Percentiles rank a stretch among this genome's conserved stretches.
phyloP scores from a whole-genome alignment of 2,113 vertebrate species.

The Ptychochromis oligacanthus region DNA sequence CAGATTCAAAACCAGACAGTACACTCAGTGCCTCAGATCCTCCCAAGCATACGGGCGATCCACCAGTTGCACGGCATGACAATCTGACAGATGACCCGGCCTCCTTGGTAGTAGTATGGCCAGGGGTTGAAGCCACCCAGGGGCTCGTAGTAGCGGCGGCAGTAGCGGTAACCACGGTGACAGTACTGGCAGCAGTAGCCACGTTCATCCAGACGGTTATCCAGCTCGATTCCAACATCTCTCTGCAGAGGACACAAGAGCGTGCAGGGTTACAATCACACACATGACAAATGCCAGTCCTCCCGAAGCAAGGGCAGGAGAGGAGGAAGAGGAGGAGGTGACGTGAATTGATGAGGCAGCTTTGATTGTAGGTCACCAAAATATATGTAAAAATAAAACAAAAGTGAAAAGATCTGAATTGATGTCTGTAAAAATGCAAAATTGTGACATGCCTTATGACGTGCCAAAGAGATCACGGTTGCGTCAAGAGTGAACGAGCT shows the following conservation, averaged over 20 bases:
- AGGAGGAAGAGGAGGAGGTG: conserved; percentile 19
- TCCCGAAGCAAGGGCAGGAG: conserved; percentile 58
- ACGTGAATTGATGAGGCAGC: conserved; percentile 62
- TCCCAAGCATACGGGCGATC: conserved; percentile 94
- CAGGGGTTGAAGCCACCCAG: conserved; percentile 92
- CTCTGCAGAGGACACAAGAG: conserved; percentile 81
- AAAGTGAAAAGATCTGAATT: conserved; percentile 51
- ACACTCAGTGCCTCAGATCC: conserved; percentile 78
- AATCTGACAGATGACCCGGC: conserved; percentile 91
- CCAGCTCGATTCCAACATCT: conserved; percentile 89
- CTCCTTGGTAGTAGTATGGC: conserved; percentile 95
- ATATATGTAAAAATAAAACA: conserved; percentile 59
- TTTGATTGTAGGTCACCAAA: conserved; percentile 46
- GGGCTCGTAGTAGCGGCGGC: conserved; percentile 90
- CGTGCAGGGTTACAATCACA: conserved; percentile 59
- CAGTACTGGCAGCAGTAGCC: conserved; percentile 94
- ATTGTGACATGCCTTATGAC: conserved; percentile 44
- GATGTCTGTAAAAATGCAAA: conserved; percentile 58
- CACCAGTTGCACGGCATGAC: conserved; percentile 99
- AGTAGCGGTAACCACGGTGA: conserved; percentile 90
- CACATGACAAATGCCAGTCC: conserved; percentile 61
- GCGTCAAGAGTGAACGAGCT: conserved; percentile 44
- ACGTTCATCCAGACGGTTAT: conserved; percentile 88
- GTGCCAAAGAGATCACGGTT: conserved; percentile 68
- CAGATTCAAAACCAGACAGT: conserved; percentile 17